These are phyloP conservation scores for Ispidina picta DNA, from an alignment of 2,797 vertebrate species.

Conservation along the genomic window DNA sequence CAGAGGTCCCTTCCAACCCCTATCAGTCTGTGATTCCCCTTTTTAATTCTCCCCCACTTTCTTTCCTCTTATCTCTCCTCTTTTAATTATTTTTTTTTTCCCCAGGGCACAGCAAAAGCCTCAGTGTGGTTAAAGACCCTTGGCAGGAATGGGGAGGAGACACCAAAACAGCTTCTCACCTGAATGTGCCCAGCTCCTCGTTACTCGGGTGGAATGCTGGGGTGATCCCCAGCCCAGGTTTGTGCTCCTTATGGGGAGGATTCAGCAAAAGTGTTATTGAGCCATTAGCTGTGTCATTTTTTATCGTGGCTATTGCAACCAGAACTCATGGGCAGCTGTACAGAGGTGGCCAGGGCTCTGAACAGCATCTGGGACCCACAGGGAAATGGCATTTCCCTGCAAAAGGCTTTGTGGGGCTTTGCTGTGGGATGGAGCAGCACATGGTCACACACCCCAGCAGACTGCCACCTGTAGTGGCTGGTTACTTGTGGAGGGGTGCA, in stretches of 20 bases:
- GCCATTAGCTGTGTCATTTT: accelerated
- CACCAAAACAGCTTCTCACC: neutral
- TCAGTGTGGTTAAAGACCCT: accelerated
- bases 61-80: too few relatives aligned
- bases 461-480: neutral
- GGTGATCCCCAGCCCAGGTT: neutral
- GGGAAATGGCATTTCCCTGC: neutral
- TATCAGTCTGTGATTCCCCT: neutral
- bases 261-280: accelerated
- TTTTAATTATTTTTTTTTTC: accelerated
- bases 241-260: neutral
- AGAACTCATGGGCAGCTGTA: accelerated
- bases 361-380: neutral
- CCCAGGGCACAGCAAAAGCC: too few relatives aligned
- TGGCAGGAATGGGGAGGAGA: neutral
- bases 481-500: neutral
- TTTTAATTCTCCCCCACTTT: neutral
- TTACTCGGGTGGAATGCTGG: accelerated
- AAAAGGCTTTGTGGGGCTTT: neutral
- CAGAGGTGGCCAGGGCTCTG: neutral
- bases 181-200: neutral
- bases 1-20: neutral
- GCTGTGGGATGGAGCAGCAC: neutral
- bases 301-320: neutral
- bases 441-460: accelerated